Evolutionary conservation across 2,113 vertebrate species (phyloP), one percentile per base, ranked within the genome.

Genomic region (Apodemus sylvaticus): DNA sequence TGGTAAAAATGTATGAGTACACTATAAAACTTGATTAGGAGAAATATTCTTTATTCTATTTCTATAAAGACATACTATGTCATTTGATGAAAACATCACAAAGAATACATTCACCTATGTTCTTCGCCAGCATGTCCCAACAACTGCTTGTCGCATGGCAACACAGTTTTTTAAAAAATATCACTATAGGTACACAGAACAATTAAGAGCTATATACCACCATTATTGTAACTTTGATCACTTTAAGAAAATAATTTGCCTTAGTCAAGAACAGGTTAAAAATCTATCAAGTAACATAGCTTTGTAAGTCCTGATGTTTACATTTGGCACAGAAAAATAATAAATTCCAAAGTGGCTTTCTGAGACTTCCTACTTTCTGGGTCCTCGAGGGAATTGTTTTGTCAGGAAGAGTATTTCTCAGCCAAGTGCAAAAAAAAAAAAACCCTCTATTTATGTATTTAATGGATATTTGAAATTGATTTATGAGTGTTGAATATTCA

Each of bases 291-390:
- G 16, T 76, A 78, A 90, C 45, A 71, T 42, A 89, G 60, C 31
- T 77, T 73, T 55, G 29, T 6, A 62, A 87, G 39, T 90, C 83
- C 66, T 76, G 86, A 82, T 86, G n/a, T 91, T 94, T 94, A 24
- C 66, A 78, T 95, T 85, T 97, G 94, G 70, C 90, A 34, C n/a
- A 60, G 11, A 31, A 94, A 92, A 34, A 36, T 53, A 93, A 90
- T 89, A 86, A 94, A 89, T 90, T 13, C 7, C 53, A 71, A 53
- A 66, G 5, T 85, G 6, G 26, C 26, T 86, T 96, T 39, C 85
- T 94, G n/a, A 96, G 36, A 58, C 45, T 66, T 58, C 78, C 64
- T 88, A 26, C n/a, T 92, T 95, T 20, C 64, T 88, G 62, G 83
- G 36, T 94, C 60, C 20, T 36, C 79, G 11, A 0, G 29, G 93